phyloP scores from a whole-genome alignment of 1,140 invertebrate species.

The Drosophila subobscura region DNA sequence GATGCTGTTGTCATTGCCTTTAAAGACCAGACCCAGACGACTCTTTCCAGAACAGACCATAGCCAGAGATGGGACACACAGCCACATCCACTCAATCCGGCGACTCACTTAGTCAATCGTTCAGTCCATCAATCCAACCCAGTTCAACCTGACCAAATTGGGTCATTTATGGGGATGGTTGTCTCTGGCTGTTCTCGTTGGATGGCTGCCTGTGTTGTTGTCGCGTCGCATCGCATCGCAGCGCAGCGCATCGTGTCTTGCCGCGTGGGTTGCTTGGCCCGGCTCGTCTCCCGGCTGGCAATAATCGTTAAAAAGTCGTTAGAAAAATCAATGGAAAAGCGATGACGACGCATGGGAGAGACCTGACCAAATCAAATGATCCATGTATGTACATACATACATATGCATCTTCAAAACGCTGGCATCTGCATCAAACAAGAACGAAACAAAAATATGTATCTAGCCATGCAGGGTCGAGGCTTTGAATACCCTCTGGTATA shows the following conservation, averaged over 20 bases:
- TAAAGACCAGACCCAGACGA: slow-evolving; percentile 33
- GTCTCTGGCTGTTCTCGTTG: slow-evolving; percentile 15
- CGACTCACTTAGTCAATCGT: slow-evolving; percentile 25
- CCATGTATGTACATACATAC: slow-evolving; percentile 59
- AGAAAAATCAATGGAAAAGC: slow-evolving; percentile 71
- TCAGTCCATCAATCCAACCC: slow-evolving; percentile 28
- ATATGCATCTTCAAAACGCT: slow-evolving; percentile 52
- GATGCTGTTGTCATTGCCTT: slow-evolving; percentile 26
- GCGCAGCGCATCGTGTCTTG: slow-evolving; percentile 7
- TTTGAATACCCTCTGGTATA: background rate
- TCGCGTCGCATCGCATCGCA: background rate
- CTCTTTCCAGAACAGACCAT: slow-evolving; percentile 40
- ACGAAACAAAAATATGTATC: background rate
- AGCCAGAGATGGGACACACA: slow-evolving; percentile 5
- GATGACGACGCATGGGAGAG: slow-evolving; percentile 54
- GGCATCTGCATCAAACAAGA: background rate
- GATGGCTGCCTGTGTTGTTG: background rate
- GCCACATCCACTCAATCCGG: background rate
- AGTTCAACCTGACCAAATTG: slow-evolving; percentile 72
- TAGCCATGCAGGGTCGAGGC: background rate
- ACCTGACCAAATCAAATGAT: slow-evolving; percentile 35
- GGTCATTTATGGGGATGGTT: slow-evolving; percentile 78
- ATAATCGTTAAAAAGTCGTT: slow-evolving; percentile 79
- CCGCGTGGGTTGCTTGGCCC: slow-evolving; percentile 44
- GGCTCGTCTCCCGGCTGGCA: slow-evolving; percentile 43